phyloP scores from a whole-genome alignment of 2,797 vertebrate genomes.

The Pipistrellus pipistrellus region DNA sequence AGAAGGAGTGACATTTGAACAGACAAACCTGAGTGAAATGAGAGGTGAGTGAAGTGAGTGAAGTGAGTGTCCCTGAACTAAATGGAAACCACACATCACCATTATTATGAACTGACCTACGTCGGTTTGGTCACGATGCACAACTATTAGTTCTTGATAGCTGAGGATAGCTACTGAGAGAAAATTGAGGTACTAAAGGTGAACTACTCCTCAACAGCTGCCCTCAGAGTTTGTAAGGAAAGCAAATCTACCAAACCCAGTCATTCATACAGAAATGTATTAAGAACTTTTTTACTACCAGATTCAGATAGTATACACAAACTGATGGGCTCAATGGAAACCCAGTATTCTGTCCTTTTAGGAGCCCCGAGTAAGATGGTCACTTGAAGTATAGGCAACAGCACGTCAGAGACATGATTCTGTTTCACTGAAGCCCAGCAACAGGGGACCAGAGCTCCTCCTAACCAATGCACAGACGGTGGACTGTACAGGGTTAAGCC shows the following conservation, averaged over 20 bases:
- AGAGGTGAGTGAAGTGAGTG: background rate
- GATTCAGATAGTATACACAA: background rate
- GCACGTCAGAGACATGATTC: background rate
- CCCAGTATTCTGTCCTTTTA: background rate
- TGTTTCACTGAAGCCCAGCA: background rate
- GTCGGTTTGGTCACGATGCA: background rate
- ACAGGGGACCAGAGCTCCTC: background rate
- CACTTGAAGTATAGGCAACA: background rate
- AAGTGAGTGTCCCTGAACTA: background rate
- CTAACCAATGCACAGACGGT: background rate
- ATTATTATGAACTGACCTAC: background rate
- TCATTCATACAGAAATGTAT: background rate
- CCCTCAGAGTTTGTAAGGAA: background rate
- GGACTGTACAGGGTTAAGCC: background rate
- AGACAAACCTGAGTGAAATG: background rate
- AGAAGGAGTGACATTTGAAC: slow-evolving; percentile 7
- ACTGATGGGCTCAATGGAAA: background rate
- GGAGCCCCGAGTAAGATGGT: background rate
- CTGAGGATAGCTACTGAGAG: background rate
- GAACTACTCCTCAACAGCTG: background rate
- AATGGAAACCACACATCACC: background rate
- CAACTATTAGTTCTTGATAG: background rate
- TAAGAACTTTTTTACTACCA: background rate
- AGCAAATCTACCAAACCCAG: background rate
- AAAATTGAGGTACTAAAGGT: background rate